These are phyloP conservation scores for Conus ventricosus DNA, from an alignment of 1,140 invertebrate genomes.

Conservation along the genomic window DNA sequence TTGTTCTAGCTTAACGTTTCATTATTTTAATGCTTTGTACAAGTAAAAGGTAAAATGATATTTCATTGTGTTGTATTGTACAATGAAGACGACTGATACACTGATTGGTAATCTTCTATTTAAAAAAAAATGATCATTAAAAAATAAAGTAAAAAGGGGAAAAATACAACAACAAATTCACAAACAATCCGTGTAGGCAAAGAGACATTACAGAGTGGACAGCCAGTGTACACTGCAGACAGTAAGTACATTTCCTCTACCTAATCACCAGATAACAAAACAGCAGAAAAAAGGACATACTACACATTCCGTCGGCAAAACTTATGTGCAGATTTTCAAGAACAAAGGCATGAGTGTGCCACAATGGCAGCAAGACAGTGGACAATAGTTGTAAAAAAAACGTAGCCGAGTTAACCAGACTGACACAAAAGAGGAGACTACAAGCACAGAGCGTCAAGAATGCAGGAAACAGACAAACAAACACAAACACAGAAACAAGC, in stretches of 20 bases:
- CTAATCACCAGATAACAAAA: not conserved
- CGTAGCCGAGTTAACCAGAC: not conserved
- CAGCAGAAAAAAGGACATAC: not conserved
- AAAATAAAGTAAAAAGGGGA: no score
- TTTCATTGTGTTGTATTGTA: no score
- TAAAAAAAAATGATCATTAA: no score
- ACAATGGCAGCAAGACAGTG: not conserved
- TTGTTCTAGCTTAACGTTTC: no score
- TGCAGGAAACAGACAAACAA: no score
- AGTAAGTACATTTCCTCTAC: not conserved
- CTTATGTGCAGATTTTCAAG: no score
- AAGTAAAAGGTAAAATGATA: no score
- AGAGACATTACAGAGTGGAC: not conserved
- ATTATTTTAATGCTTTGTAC: no score
- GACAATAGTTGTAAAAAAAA: not conserved
- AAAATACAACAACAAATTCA: not conserved
- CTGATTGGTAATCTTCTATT: no score
- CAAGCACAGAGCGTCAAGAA: not conserved
- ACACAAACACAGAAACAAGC: not conserved
- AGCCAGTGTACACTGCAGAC: no score
- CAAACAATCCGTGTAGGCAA: not conserved
- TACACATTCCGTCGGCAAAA: no score
- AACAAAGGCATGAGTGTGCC: not conserved
- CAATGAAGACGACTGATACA: no score
- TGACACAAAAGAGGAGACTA: not conserved